Base-by-base conservation (phyloP, 2,113 vertebrate genomes). In the Salvelinus alpinus region DNA sequence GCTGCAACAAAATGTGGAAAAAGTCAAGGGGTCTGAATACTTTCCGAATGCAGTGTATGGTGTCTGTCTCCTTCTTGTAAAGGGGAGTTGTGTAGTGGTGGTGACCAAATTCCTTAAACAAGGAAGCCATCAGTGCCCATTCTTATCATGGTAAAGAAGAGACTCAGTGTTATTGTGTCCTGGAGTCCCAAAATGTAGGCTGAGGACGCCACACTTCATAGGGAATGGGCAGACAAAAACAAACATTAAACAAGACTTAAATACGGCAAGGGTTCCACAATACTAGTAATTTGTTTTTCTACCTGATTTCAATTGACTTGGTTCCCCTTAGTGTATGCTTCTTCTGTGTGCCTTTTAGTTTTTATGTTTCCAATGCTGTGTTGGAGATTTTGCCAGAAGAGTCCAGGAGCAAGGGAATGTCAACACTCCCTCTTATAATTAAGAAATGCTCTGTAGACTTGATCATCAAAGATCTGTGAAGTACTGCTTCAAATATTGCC, bases 201-300 rank as follows among this genome's bases (percentile, higher is more conserved):
- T 12, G 68, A 54, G 48, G 54, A 70, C 71, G 64, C 72, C 24
- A 5, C 16, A 7, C 13, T 20, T 51, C 31, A 12, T 77, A 44
- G 72, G 6, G 48, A 22, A 78, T 9, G 59, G 9, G 80, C 78
- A 79, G 76, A 84, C 72, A 71, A 22, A 72, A 22, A 82, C 51
- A 11, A 78, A 57, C 75, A 71, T 25, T 25, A 83, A 38, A 38
- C 16, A 59, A 72, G 64, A 72, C 29, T 72, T 73, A 51, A 76
- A 81, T 48, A 80, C 73, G 82, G 54, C 89, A 92, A 88, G 81
- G 87, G 91, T 94, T 92, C 92, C 92, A 94, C 90, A 88, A 75
- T 74, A 75, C 67, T 80, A 78, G 68, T 87, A 83, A 73, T 71
- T 81, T 79, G 31, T 75, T 87, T 90, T 91, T 90, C 76, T 90